Evolutionary conservation across 1,140 invertebrate genomes (phyloP), one percentile per base, ranked within the genome.

Genomic region (Zeugodacus cucurbitae): DNA sequence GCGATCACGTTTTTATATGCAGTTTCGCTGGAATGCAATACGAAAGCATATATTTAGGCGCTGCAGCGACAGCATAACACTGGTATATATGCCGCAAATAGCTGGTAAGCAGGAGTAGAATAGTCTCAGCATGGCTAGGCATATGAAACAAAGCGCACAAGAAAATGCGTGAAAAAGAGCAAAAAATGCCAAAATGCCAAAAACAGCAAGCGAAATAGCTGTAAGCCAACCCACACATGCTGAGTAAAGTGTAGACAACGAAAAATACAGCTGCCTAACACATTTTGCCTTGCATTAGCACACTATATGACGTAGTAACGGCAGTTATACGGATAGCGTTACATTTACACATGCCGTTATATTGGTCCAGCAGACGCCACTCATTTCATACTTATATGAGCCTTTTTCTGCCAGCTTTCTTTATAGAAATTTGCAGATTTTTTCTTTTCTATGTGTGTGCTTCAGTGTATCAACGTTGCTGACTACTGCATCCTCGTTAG

Each of bases 1-100:
- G 34, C 34, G 67, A 74, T 74, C 67, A 74, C 67, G 67, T 74
- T 74, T 74, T 74, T 74, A 41, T 74, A 20, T 74, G 67, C 34
- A 74, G 67, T 41, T 74, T 74, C 67, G 34, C 34, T 37, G 20
- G 34, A 74, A 74, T 32, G 67, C 32, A 6, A 37, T 5, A 41
- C 34, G 1, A 41, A 32, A 74, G 67, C 67, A 74, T 41, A 74
- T 34, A 74, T 74, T 74, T 20, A 8, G 67, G 32, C 67, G 67
- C 20, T 0, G 67, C 6, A 41, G 34, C 17, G 34, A 0, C 29
- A 74, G 17, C 20, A 32, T 37, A 17, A 41, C 20, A 17, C 17
- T 74, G 5, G 32, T 37, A 20, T 74, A 37, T 67, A 34, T 14
- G 62, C 62, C 2, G 26, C 62, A 74, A n/a, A 37, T 74, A 22